Evolutionary conservation across 1,140 invertebrate species (phyloP), one percentile per base, ranked within the genome.

Genomic region (Drosophila guanche): DNA sequence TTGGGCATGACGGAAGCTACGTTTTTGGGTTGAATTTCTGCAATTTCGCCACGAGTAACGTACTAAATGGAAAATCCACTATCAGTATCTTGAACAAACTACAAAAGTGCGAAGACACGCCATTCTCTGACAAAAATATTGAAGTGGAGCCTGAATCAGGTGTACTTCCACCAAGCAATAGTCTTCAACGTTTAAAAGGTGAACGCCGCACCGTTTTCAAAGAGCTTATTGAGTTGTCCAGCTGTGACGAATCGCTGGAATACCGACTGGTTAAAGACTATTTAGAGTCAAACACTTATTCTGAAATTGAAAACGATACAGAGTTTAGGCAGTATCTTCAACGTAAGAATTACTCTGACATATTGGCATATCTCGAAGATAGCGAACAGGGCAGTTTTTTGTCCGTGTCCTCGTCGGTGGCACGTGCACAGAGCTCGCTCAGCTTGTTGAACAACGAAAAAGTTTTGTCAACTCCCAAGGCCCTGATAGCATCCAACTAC

Each of bases 281-380:
- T 47, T 54, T 90, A 5, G 89, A 90, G 40, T 89, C 67, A 5
- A 89, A 89, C 42, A 85, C 80, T 7, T 90, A 89, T 50, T 89
- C 84, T 1, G 88, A 90, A 42, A 90, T 90, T 43, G 84, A 83
- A 43, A 86, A 89, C 59, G 88, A 90, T 43, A 59, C 60, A 0
- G 80, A 90, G 23, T 90, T 90, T 23, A 89, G 86, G 33, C 69
- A 86, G 5, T 90, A 90, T 76, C 29, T 90, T 40, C 76, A 83
- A 8, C 75, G 88, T 16, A 90, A 90, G 27, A 89, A 90, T 41
- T 90, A 90, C 42, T 69, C 60, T 20, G 89, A 90, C 55, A 86
- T 89, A 12, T 54, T 90, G 16, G 81, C 79, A 0, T 89, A 89
- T 40, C 46, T 89, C 2, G 86, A 89, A 4, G 79, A 79, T 14